Conservation (phyloP, 2,888 invertebrate genomes). For the Leucoma salicis region DNA sequence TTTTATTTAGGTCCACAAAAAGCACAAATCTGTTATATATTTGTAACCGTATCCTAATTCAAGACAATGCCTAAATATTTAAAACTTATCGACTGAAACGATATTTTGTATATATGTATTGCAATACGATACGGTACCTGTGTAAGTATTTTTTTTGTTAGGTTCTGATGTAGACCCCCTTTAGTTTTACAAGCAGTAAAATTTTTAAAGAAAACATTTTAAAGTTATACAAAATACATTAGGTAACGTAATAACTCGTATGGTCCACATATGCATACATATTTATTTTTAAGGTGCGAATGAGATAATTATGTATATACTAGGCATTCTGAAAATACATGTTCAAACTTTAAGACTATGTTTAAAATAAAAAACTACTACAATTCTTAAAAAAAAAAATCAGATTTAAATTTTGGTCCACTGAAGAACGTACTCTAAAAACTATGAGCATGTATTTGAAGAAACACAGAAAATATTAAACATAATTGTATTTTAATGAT, state of each 20-base stretch:
- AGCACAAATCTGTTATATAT: conserved; percentile 50
- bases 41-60: conserved; percentile 25
- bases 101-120: conserved; percentile 70
- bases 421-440: conserved; percentile 7
- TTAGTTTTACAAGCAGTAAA: conserved; percentile 7
- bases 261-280: conserved; percentile 50
- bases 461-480: conserved; percentile 37
- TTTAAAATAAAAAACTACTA: no score
- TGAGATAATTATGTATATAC: conserved; percentile 50
- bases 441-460: conserved; percentile 9
- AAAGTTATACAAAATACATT: conserved; percentile 1
- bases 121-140: conserved; percentile 19
- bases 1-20: conserved; percentile 50
- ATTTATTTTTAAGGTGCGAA: conserved; percentile 57
- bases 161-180: conserved; percentile 44
- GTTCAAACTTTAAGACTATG: background rate
- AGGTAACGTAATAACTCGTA: conserved; percentile 6
- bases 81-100: conserved; percentile 60
- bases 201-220: background rate
- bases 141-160: conserved; percentile 38
- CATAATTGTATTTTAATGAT: conserved; percentile 43
- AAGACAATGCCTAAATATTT: conserved; percentile 49
- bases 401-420: no score
- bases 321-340: conserved; percentile 3
- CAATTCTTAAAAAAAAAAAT: no score